A percentile compares a stretch with the other conserved stretches of the same genome.
Evolutionary conservation across 1,140 invertebrate genomes (phyloP).

Genomic region (Andrena cerasifolii): DNA sequence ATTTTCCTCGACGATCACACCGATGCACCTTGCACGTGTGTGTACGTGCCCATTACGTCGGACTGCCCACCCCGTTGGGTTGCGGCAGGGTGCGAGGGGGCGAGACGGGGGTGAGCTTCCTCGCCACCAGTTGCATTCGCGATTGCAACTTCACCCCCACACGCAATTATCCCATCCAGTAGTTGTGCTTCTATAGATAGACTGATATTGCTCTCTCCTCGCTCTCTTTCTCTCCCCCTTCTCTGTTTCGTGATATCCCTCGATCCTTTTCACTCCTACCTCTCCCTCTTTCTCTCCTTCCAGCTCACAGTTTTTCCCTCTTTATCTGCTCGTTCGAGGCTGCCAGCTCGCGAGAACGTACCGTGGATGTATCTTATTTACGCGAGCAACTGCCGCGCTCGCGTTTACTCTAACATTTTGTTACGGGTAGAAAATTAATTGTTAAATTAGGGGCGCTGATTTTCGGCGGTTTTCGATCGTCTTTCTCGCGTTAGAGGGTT

Average conservation of each 20-base stretch:
- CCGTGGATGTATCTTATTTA: neutral
- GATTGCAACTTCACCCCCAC: conserved; percentile 75
- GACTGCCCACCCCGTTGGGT: conserved; percentile 43
- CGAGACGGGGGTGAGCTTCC: conserved; percentile 21
- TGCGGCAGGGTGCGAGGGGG: neutral
- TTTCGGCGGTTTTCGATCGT: no score
- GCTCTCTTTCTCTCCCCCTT: neutral
- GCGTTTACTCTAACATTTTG: no score
- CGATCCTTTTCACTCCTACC: neutral
- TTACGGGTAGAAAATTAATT: no score
- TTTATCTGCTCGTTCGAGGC: conserved; percentile 14
- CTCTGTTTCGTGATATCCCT: neutral
- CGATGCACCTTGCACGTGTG: conserved; percentile 69
- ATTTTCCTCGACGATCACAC: conserved; percentile 78
- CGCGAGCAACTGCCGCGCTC: neutral
- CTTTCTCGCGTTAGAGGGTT: no score
- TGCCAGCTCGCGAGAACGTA: neutral
- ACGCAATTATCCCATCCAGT: conserved; percentile 73
- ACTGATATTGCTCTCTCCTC: conserved; percentile 41
- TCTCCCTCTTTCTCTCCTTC: conserved; percentile 6
- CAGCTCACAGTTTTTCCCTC: conserved; percentile 30
- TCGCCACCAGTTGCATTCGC: conserved; percentile 73
- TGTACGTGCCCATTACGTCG: conserved; percentile 69
- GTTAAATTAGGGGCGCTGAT: no score
- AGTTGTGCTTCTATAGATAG: conserved; percentile 77